Percentiles rank a stretch among this genome's conserved stretches.
Evolutionary conservation across 2,113 vertebrate genomes (phyloP).

Genomic region (Cyprinus carpio): DNA sequence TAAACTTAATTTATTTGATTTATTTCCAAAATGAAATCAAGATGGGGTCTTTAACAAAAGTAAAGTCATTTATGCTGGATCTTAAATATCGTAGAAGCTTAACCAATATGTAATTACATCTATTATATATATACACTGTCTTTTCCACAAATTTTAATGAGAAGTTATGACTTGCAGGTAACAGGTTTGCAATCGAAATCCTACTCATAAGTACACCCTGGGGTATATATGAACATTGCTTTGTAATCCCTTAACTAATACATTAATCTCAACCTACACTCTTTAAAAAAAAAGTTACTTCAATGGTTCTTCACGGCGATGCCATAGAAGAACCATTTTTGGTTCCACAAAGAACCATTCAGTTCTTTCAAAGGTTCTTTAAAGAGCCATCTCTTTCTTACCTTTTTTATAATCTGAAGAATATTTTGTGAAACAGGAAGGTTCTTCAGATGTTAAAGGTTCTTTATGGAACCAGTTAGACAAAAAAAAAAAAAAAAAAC

Average conservation of each 20-base stretch:
- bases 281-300: no score
- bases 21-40: not conserved
- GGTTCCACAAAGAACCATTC: no score
- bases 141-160: not conserved
- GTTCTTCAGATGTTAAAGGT: no score
- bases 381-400: no score
- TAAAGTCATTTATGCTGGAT: not conserved
- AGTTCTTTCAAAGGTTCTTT: no score
- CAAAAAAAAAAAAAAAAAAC: no score
- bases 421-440: no score
- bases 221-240: not conserved
- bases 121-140: no score
- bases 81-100: not conserved
- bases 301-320: no score
- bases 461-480: no score
- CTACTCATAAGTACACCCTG: not conserved
- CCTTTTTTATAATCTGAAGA: no score
- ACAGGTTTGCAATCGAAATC: not conserved
- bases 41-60: not conserved
- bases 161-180: not conserved
- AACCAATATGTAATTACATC: not conserved
- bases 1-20: not conserved
- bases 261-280: not conserved
- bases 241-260: constrained; percentile 2
- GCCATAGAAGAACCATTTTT: no score